Evolutionary conservation across 2,888 invertebrate species (phyloP), one percentile per base, ranked within the genome.

Genomic region (Ectemnius cavifrons): DNA sequence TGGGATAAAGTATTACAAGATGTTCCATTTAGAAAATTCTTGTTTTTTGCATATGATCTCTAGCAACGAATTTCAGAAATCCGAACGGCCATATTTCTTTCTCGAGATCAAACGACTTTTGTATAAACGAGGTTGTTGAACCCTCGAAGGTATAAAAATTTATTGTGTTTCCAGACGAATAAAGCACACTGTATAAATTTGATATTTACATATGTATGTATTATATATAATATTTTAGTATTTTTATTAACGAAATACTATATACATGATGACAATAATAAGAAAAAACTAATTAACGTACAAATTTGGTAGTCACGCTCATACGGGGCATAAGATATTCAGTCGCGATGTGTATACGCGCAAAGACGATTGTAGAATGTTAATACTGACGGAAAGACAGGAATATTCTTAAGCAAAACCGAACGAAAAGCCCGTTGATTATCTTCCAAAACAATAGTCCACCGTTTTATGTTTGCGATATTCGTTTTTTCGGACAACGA

Each of bases 181-280:
- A 52, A 52, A 52, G 16, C 52, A 52, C 52, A 52, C 52, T 16
- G 83, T 79, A 77, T 52, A 52, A 52, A 14, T 52, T 52, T 14
- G 16, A 16, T 52, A 52, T 52, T 52, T 52, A 14, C n/a, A 52
- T 52, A 52, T 75, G 75, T 76, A 87, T 86, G 89, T 88, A 86
- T 88, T 88, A 88, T 87, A 89, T 88, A 90, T 89, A 88, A 90
- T 90, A 91, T 90, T 90, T 90, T 90, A 90, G 90, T 91, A 90
- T 91, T 91, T 90, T 91, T 91, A 91, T 90, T 89, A 89, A 91
- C 89, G 88, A 90, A 85, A 87, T 87, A 88, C 84, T 86, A 86
- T 85, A 89, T 88, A 89, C 88, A 89, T 85, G 88, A 89, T 86
- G 90, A 90, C 90, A 90, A 91, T 89, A 90, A 91, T 89, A 89